Evolutionary conservation across 2,113 vertebrate species (phyloP), one percentile per base, ranked within the genome.

Genomic region (Dicrurus megarhynchus): DNA sequence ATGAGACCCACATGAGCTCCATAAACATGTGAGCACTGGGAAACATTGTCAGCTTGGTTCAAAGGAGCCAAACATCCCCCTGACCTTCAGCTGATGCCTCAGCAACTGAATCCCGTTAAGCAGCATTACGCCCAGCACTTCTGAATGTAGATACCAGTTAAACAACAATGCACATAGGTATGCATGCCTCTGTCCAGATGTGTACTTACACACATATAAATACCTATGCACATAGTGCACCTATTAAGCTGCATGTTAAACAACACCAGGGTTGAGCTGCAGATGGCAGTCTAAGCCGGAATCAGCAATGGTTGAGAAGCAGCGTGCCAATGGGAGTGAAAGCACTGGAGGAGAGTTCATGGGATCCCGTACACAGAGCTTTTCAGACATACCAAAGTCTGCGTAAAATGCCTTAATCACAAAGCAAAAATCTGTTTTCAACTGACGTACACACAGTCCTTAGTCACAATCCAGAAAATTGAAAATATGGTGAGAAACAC

Each of bases 231-330:
- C 23, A 3, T 4, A 53, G 8, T 6, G 56, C n/a, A 75, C 9
- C 49, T 49, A n/a, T 52, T 7, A 35, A 56, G 49, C 44, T 47
- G 39, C 55, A 20, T n/a, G 14, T 63, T 24, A 33, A 64, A 70
- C 90, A 61, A 1, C 93, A n/a, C 74, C 90, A 35, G 76, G 35
- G 60, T 26, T 63, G 86, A 84, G 92, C 90, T 96, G 90, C 94
- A 94, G 92, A 77, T 92, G 96, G 96, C 96, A 97, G 94, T 47
- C 26, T 90, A 55, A 77, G 75, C 90, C 80, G 83, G 56, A 74
- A 56, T 24, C 67, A 16, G 75, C 6, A n/a, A 1, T 9, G n/a
- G 52, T 24, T 42, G 24, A 39, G 33, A 11, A 39, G 30, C 59
- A 28, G 41, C 7, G 3, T 35, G 46, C 76, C 27, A 39, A 6